Conservation (phyloP, 2,888 invertebrate genomes). For the Nemotelus nigrinus region DNA sequence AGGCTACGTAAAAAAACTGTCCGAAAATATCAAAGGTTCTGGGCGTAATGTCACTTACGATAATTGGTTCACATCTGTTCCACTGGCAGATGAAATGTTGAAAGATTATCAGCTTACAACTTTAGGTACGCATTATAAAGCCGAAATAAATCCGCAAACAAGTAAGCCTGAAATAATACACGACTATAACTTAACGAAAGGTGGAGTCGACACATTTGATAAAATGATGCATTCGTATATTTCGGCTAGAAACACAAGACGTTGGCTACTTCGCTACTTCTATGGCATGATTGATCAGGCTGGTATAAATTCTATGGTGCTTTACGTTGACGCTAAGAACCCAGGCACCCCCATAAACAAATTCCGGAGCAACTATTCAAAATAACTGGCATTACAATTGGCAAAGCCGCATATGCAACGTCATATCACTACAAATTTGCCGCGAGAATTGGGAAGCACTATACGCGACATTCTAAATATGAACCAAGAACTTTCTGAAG, state of each 20-base stretch:
- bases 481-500: conserved; percentile 9
- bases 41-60: conserved; percentile 54
- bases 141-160: conserved; percentile 8
- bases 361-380: conserved; percentile 15
- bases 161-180: background rate
- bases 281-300: conserved; percentile 14
- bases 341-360: background rate
- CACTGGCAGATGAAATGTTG: conserved; percentile 55
- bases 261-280: conserved; percentile 12
- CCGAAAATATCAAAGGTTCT: conserved; percentile 45
- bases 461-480: conserved; percentile 10
- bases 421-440: conserved; percentile 5
- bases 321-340: conserved; percentile 12
- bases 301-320: conserved; percentile 10
- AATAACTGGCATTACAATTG: conserved; percentile 20
- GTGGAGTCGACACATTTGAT: conserved; percentile 12
- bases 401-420: conserved; percentile 22
- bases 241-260: conserved; percentile 18
- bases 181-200: background rate
- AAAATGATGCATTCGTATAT: conserved; percentile 31
- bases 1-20: conserved; percentile 42
- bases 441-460: conserved; percentile 15
- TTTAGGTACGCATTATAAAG: conserved; percentile 47
- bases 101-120: conserved; percentile 53
- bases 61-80: conserved; percentile 59